Percentiles rank a stretch among this genome's conserved stretches.
These are phyloP conservation scores for Amphiura filiformis DNA, from an alignment of 35 echinoderm and acorn worm genomes.

Conservation along the genomic window DNA sequence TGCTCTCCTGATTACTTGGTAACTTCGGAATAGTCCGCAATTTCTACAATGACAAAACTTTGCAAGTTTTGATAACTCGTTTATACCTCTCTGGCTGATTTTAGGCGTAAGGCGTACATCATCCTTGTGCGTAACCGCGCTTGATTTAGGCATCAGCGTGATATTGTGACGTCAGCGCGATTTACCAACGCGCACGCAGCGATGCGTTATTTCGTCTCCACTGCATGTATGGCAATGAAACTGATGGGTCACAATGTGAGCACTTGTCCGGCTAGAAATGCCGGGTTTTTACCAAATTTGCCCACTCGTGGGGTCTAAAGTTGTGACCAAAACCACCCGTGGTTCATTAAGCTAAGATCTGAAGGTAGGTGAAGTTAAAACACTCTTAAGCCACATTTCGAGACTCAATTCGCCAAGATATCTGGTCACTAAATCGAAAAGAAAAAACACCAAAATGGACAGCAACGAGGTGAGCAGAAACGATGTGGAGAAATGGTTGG, in stretches of 20 bases:
- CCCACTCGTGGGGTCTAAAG: not conserved
- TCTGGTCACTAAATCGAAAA: not conserved
- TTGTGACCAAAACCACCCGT: not conserved
- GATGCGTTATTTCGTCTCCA: not conserved
- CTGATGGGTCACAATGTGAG: not conserved
- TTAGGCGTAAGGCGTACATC: not conserved
- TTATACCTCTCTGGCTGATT: not conserved
- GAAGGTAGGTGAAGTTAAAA: not conserved
- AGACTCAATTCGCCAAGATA: not conserved
- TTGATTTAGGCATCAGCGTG: not conserved
- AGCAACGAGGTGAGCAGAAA: conserved; percentile 12
- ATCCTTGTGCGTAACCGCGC: not conserved
- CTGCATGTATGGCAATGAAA: too few relatives aligned
- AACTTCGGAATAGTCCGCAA: not conserved
- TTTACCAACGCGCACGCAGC: not conserved
- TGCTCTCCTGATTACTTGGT: too few relatives aligned
- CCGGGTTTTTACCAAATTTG: not conserved
- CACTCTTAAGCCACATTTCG: not conserved
- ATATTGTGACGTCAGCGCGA: not conserved
- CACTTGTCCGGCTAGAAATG: not conserved
- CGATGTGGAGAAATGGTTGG: conserved; percentile 84
- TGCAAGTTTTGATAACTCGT: not conserved
- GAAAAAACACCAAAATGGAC: conserved; percentile 19
- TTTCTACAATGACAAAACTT: not conserved
- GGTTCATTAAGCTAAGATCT: not conserved